A percentile compares a stretch with the other conserved stretches of the same genome.
phyloP scores from a whole-genome alignment of 1,140 invertebrate species.

The Hesperophylax magnus region DNA sequence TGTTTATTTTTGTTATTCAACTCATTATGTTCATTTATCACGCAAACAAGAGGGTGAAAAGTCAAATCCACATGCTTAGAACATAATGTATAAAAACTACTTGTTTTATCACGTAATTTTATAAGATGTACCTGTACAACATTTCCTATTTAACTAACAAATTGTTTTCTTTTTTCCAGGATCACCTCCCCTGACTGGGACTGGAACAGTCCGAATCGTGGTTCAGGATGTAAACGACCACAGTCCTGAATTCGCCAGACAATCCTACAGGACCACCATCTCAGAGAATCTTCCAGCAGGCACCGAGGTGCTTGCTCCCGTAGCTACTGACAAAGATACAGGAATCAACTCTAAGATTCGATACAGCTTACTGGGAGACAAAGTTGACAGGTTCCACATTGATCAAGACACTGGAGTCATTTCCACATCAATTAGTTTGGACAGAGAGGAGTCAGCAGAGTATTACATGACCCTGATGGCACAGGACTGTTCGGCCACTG shows the following conservation, averaged over 20 bases:
- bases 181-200: constrained; percentile 89
- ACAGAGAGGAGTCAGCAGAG: constrained; percentile 82
- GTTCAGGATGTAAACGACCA: constrained; percentile 97
- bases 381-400: constrained; percentile 82
- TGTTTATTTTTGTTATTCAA: no score
- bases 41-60: no score
- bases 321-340: constrained; percentile 84
- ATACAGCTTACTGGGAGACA: constrained; percentile 86
- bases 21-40: no score
- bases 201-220: constrained; percentile 87
- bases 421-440: constrained; percentile 78
- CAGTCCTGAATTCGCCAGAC: constrained; percentile 85
- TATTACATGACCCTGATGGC: constrained; percentile 89
- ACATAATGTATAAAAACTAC: no score
- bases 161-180: constrained; percentile 72
- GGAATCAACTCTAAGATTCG: constrained; percentile 89
- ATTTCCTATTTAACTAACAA: no score
- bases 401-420: constrained; percentile 84
- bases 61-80: no score
- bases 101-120: no score
- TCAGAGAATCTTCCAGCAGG: constrained; percentile 83
- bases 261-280: constrained; percentile 82
- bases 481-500: constrained; percentile 88
- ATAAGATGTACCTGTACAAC: no score
- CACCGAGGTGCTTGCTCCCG: constrained; percentile 79